Base-by-base conservation (phyloP, 2,113 vertebrate species). In the Sylvilagus bachmani region DNA sequence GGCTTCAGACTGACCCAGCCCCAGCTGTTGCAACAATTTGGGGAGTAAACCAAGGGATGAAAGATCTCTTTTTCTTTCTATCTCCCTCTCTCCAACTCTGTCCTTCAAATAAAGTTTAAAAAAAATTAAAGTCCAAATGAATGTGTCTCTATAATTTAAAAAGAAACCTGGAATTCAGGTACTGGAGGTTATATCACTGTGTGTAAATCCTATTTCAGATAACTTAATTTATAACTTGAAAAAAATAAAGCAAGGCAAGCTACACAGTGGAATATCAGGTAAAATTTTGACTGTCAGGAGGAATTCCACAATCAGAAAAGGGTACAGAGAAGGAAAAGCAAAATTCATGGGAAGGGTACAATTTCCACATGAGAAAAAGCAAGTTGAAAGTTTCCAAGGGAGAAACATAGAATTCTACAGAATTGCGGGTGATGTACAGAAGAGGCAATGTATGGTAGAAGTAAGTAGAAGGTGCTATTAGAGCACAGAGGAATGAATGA, bases 171-270 rank as follows among this genome's bases (percentile, higher is more conserved):
- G 33, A 38, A 86, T 53, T 89, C 64, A 86, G 49, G 36, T 21
- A 91, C 66, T 44, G 86, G 79, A 80, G 9, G n/a, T 66, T 79
- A 78, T 25, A 82, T 27, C 27, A 86, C 5, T 77, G 6, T 89
- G 29, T 71, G 87, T 81, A 44, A 44, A 84, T 66, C 66, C 55
- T 70, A 95, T 82, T 81, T 90, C 77, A 73, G 95, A 93, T 49
- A 94, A 94, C 33, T 79, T 69, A 69, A 87, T 22, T 87, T 84
- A 70, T 19, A 91, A 95, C 16, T 58, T 89, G 24, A 14, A 88
- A 74, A 70, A 91, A 81, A 90, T 70, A 79, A 77, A 81, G 17
- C 55, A 86, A 92, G 69, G 51, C 53, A 75, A 86, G 90, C 24
- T 82, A n/a, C 10, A 82, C 31, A 6, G 86, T 31, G 27, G 38